Percentiles rank a stretch among this genome's conserved stretches.
These are phyloP conservation scores for Elephantulus edwardii DNA, from an alignment of 2,113 vertebrate species.

Conservation along the genomic window DNA sequence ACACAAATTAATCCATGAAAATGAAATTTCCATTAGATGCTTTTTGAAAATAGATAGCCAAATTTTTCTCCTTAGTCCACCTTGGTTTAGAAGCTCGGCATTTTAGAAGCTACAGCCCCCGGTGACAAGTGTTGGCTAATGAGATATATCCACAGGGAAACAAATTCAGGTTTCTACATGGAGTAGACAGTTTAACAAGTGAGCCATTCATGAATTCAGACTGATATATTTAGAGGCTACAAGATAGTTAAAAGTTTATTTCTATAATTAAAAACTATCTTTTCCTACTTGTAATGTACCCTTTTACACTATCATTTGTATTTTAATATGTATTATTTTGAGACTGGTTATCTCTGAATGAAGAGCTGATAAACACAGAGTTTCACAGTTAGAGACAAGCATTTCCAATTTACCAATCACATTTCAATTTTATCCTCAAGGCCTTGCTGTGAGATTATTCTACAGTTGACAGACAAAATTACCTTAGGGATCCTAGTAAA, in stretches of 20 bases:
- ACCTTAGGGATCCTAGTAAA: slow-evolving; percentile 72
- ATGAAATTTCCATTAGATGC: background rate
- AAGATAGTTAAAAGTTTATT: background rate
- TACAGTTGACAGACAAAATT: slow-evolving; percentile 72
- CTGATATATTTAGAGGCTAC: background rate
- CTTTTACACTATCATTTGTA: background rate
- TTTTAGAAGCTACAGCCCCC: background rate
- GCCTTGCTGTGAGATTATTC: slow-evolving; percentile 71
- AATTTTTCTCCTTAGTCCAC: background rate
- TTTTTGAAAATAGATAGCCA: background rate
- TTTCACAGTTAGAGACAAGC: slow-evolving; percentile 20
- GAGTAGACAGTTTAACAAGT: background rate
- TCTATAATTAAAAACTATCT: background rate
- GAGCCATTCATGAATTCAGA: background rate
- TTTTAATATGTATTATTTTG: background rate
- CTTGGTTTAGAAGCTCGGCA: background rate
- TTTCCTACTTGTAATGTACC: background rate
- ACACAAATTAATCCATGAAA: too few relatives aligned
- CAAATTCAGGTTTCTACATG: background rate
- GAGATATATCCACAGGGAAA: too few relatives aligned
- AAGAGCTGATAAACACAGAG: background rate
- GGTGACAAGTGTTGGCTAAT: too few relatives aligned
- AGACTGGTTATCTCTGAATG: background rate
- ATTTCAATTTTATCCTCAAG: slow-evolving; percentile 69
- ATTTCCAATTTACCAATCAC: slow-evolving; percentile 57